A percentile compares a stretch with the other conserved stretches of the same genome.
These are phyloP conservation scores for Periplaneta americana DNA, from an alignment of 1,140 invertebrate genomes.

Conservation along the genomic window DNA sequence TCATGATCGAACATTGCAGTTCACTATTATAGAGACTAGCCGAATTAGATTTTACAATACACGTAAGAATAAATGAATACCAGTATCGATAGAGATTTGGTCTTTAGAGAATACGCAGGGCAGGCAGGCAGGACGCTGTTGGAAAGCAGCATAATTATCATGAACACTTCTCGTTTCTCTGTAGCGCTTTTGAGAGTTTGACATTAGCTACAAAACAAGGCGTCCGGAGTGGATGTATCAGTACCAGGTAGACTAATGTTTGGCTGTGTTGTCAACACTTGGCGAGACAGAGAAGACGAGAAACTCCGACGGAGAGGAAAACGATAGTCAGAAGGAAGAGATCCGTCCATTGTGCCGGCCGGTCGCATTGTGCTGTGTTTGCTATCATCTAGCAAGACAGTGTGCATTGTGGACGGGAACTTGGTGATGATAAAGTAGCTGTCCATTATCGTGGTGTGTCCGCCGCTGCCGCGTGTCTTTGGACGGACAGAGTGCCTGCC, in stretches of 20 bases:
- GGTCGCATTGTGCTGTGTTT: background rate
- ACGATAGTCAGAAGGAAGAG: background rate
- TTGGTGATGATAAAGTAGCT: background rate
- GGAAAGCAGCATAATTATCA: background rate
- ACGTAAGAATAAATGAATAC: no score
- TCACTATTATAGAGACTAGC: no score
- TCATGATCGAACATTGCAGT: no score
- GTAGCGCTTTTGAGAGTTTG: background rate
- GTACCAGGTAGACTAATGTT: background rate
- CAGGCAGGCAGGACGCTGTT: background rate
- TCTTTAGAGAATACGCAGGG: background rate
- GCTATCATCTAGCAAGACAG: background rate
- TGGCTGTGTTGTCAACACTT: background rate
- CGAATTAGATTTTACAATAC: background rate
- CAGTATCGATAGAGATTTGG: background rate
- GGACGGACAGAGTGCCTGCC: background rate
- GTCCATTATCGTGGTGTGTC: background rate
- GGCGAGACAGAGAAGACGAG: background rate
- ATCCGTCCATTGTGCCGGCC: background rate
- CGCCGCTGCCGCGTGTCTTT: background rate
- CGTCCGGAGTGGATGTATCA: background rate
- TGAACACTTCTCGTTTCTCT: background rate
- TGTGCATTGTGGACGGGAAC: background rate
- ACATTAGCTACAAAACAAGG: background rate
- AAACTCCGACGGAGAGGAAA: background rate